These are phyloP conservation scores for Microchrysa polita DNA, from an alignment of 2,888 invertebrate genomes.

Conservation along the genomic window DNA sequence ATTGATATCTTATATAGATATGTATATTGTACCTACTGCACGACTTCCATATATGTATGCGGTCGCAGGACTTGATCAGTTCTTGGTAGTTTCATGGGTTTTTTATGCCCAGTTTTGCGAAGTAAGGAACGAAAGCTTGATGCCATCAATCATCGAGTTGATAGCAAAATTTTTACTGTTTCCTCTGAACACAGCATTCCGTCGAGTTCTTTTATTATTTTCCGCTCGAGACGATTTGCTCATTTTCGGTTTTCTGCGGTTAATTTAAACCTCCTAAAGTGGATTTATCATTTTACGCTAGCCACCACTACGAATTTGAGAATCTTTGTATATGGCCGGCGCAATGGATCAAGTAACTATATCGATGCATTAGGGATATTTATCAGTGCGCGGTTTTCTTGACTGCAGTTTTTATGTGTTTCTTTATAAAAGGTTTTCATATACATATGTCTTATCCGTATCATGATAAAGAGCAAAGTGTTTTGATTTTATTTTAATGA, in stretches of 20 bases:
- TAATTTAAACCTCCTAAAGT: constrained; percentile 30
- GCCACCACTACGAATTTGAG: not conserved
- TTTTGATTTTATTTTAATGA: too few species aligned
- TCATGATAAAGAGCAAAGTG: too few species aligned
- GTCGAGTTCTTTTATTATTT: constrained; percentile 28
- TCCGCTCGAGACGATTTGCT: not conserved
- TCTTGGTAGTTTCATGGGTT: constrained; percentile 19
- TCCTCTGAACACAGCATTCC: constrained; percentile 12
- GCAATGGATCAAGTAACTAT: not conserved
- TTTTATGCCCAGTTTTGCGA: constrained; percentile 23
- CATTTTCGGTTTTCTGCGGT: constrained; percentile 20
- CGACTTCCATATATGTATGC: not conserved
- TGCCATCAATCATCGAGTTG: constrained; percentile 45
- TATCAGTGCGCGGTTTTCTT: not conserved
- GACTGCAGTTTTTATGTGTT: not conserved
- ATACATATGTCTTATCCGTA: too few species aligned
- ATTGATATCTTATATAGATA: too few species aligned
- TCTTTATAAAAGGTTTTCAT: too few species aligned
- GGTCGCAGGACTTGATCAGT: not conserved
- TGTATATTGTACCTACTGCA: too few species aligned
- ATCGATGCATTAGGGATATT: not conserved
- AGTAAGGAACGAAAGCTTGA: constrained; percentile 34
- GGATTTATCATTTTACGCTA: constrained; percentile 1
- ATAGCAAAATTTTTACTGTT: constrained; percentile 44
- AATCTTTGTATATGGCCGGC: not conserved